Base-by-base conservation (phyloP, 2,797 vertebrate genomes). In the Gobio occitaniae region DNA sequence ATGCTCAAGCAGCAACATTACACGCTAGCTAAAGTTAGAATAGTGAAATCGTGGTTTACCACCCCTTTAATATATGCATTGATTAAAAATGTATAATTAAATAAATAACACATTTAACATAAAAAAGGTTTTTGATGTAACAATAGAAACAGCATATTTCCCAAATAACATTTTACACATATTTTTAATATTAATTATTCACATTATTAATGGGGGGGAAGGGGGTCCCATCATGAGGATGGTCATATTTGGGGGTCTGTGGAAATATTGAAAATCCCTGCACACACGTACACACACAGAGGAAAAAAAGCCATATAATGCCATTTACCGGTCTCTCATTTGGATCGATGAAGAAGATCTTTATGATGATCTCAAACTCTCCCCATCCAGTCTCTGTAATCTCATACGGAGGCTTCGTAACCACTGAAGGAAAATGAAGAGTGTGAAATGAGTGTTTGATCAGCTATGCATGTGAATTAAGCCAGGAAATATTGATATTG, bases 331-430 rank as follows among this genome's bases (percentile, higher is more conserved):
- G 95, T 93, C 97, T 96, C 93, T 99, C 98, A 87, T 99, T 99
- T 47, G 98, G 98, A 91, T 99, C 98, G 61, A 99, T 99, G 91
- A 99, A 99, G 93, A 99, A 99, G 92, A 99, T 98, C 94, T 99
- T 99, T 84, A 99, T 96, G 91, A 99, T 98, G 87, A 99, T 99
- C 95, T 99, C 98, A 70, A 99, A 99, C 96, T 99, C 98, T 80
- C 98, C 98, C 98, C 98, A 99, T 69, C 98, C 98, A 0, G 98
- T 99, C 94, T 99, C 98, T 0, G 98, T 99, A 71, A 99, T 99
- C 94, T 99, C 98, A 90, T 99, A 99, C 0, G 98, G 98, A 80
- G 98, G 98, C 86, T 99, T 99, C 2, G 98, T 99, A 87, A 99
- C 98, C 90, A 99, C 98, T 99, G 90, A 81, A 93, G 91, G 0